Evolutionary conservation across 1,140 invertebrate species (phyloP), one percentile per base, ranked within the genome.

Genomic region (Aphaenogaster ashmeadi): DNA sequence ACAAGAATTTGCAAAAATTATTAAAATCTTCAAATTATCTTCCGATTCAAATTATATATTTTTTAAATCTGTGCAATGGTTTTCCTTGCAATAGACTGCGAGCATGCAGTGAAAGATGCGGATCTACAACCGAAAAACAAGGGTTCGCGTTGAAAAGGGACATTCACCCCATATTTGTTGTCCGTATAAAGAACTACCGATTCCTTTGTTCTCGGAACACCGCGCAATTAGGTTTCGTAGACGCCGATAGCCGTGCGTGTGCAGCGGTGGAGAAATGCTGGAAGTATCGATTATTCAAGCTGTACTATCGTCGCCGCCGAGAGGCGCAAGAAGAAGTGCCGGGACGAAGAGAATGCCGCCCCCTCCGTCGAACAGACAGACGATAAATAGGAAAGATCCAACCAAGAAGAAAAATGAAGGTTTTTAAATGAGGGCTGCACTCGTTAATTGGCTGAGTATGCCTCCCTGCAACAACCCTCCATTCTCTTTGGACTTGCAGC

Each of bases 271-370:
- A 74, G 80, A 84, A 74, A 60, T 75, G 69, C 69, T 75, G 80
- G 18, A 84, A 74, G 69, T 84, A 84, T 84, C 80, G 80, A 84
- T 84, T 84, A 84, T 84, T 84, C 56, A 84, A 84, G 69, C 80
- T 84, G 69, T 84, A 84, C 54, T 84, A 84, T 84, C 80, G 67
- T 44, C 50, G 67, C 18, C 67, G 69, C 3, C 33, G 27, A 72
- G 52, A 72, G 11, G 41, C 52, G n/a, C 67, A 83, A 72, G 67
- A 83, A 83, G 52, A 83, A 83, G 80, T 41, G 13, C 4, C n/a
- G 47, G 38, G 47, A 81, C 21, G 44, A 74, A 41, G 18, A 84
- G 44, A 84, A 50, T 11, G 27, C 13, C 15, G 2, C 38, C 7
- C 33, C 27, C 2, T n/a, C 11, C 41, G n/a, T 13, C 52, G 27